Percentiles rank a stretch among this genome's conserved stretches.
Conservation (phyloP, 2,113 vertebrate species). For the Machaerirhynchus nigripectus region DNA sequence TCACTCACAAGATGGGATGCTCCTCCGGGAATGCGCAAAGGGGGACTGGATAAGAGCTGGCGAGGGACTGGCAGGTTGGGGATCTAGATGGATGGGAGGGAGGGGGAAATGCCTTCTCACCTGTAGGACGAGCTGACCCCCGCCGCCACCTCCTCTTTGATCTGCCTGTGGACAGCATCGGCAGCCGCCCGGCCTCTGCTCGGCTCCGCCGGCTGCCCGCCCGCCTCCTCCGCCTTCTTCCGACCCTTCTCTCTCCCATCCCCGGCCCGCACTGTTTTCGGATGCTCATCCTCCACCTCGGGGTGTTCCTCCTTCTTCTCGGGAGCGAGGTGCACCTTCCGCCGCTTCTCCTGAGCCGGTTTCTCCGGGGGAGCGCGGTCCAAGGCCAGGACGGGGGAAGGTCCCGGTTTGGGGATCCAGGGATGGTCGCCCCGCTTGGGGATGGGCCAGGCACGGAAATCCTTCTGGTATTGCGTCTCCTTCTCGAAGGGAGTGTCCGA, state of each 20-base stretch:
- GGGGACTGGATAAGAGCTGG: neutral
- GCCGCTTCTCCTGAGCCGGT: conserved; percentile 52
- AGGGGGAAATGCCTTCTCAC: conserved; percentile 69
- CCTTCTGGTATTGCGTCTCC: conserved; percentile 97
- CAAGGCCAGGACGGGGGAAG: conserved; percentile 6
- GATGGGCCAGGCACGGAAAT: conserved; percentile 94
- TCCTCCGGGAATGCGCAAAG: too few species aligned
- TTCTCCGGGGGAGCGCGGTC: conserved; percentile 32
- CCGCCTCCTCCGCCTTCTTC: conserved; percentile 28
- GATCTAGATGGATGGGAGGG: too few species aligned
- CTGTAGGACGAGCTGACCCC: conserved; percentile 85
- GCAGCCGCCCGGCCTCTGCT: conserved; percentile 78
- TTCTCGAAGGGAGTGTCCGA: conserved; percentile 90
- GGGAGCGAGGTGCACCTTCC: neutral
- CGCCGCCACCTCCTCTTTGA: conserved; percentile 83
- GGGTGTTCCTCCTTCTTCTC: neutral
- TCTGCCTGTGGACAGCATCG: conserved; percentile 91
- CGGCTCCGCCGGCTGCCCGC: conserved; percentile 17
- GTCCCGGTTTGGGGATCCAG: conserved; percentile 88
- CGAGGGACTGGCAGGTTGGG: neutral
- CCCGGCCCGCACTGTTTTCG: neutral
- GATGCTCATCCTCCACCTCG: neutral
- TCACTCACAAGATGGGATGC: neutral
- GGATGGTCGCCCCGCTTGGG: conserved; percentile 90
- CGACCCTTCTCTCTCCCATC: conserved; percentile 32